A percentile compares a stretch with the other conserved stretches of the same genome.
These are phyloP conservation scores for Halictus quadricinctus DNA, from an alignment of 2,888 invertebrate species.

Conservation along the genomic window DNA sequence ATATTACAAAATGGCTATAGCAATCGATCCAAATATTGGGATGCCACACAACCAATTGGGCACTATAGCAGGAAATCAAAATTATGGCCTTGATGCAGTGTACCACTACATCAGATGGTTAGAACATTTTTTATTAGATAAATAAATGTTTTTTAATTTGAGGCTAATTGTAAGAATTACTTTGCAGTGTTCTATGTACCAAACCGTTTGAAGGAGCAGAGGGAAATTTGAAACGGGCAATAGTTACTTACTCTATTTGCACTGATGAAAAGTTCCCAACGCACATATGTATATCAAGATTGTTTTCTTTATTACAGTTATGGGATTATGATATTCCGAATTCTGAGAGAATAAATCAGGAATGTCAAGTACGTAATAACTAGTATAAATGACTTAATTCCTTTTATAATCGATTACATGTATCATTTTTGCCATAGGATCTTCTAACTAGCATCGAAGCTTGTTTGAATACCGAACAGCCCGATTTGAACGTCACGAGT, in stretches of 20 bases:
- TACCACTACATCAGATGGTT: slow-evolving; percentile 95
- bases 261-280: slow-evolving; percentile 75
- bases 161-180: background rate
- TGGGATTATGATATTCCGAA: slow-evolving; percentile 77
- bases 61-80: slow-evolving; percentile 91
- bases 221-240: slow-evolving; percentile 90
- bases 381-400: background rate
- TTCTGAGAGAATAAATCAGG: slow-evolving; percentile 77
- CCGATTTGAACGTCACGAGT: slow-evolving; percentile 57
- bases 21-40: slow-evolving; percentile 90
- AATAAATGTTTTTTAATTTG: background rate
- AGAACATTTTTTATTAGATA: slow-evolving; percentile 73
- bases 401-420: background rate
- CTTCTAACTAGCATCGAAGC: slow-evolving; percentile 76
- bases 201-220: slow-evolving; percentile 95
- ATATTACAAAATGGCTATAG: slow-evolving; percentile 93
- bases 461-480: slow-evolving; percentile 72
- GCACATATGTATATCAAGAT: slow-evolving; percentile 76
- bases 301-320: slow-evolving; percentile 77
- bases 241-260: slow-evolving; percentile 81
- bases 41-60: slow-evolving; percentile 98
- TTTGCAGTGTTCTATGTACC: slow-evolving; percentile 85
- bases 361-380: slow-evolving; percentile 72
- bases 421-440: slow-evolving; percentile 64
- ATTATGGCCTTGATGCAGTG: slow-evolving; percentile 93